Evolutionary conservation across 2,888 invertebrate genomes (phyloP), one percentile per base, ranked within the genome.

Genomic region (Calameuta idolon): DNA sequence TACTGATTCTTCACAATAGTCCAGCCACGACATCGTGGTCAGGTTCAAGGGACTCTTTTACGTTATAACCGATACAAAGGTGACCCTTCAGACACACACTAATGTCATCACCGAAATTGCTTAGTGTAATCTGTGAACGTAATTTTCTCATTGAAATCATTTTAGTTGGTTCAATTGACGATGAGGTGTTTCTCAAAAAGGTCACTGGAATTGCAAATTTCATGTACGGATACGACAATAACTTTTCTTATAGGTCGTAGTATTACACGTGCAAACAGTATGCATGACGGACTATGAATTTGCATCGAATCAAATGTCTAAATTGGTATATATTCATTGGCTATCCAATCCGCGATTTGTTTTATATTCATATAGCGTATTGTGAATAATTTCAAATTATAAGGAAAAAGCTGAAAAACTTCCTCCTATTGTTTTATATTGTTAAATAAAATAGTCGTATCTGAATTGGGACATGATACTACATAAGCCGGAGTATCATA

Each of bases 291-390:
- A 55, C 55, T 4, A 55, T 55, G 9, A 55, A 55, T 55, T 55
- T 55, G 9, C 34, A 31, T 69, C 69, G 73, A 35, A 78, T 77
- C 78, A 78, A 77, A 35, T 75, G 81, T 81, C 75, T 80, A 30
- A 77, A 74, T 77, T 76, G 76, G 77, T 74, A 75, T 77, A 69
- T 71, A 69, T 77, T 78, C 69, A 75, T 55, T 55, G 55, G 55
- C 55, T 55, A 23, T 55, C 9, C 23, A 55, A 55, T 55, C 9
- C 55, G 55, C 9, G 9, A 55, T 55, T 55, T 55, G 23, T 9
- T 9, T 23, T 55, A 2, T 23, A 55, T 55, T 55, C 55, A 55
- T 55, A 23, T 55, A 23, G 23, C 9, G 55, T 55, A 55, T 55
- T 55, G 9, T 23, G 55, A 55, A 55, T 55, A 55, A 55, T 55